These are phyloP conservation scores for Agrochola lychnidis DNA, from an alignment of 2,888 invertebrate species.

Conservation along the genomic window DNA sequence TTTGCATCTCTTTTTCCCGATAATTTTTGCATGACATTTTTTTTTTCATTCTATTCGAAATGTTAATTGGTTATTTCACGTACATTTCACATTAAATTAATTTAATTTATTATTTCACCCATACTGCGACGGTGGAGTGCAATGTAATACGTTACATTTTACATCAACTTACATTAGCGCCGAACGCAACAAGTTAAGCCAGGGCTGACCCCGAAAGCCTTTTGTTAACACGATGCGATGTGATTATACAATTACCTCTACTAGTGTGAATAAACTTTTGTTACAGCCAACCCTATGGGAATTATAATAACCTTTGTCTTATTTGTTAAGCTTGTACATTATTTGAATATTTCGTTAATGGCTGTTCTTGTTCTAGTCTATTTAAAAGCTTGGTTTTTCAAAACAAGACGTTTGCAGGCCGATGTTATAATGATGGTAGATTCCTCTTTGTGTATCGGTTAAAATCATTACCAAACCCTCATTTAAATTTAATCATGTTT, in stretches of 20 bases:
- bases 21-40: not conserved
- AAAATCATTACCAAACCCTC: constrained; percentile 20
- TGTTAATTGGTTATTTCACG: not conserved
- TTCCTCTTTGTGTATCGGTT: constrained; percentile 1
- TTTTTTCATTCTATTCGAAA: not conserved
- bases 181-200: constrained; percentile 82
- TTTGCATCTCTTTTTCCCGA: not conserved
- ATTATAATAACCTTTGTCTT: constrained; percentile 10
- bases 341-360: not conserved
- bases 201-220: constrained; percentile 66
- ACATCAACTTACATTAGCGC: constrained; percentile 63
- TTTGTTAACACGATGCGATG: constrained; percentile 63
- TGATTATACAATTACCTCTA: constrained; percentile 63
- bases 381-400: not conserved
- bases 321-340: constrained; percentile 9
- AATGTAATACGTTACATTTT: constrained; percentile 60
- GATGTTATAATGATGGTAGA: not conserved
- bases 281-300: not conserved
- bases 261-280: constrained; percentile 32
- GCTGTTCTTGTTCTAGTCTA: not conserved
- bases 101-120: constrained; percentile 25
- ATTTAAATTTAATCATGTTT: constrained; percentile 35
- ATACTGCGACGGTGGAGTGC: constrained; percentile 19
- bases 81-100: not conserved
- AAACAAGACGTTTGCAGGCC: not conserved